phyloP scores from a whole-genome alignment of 2,888 invertebrate species.

The Andricus quercusramuli region DNA sequence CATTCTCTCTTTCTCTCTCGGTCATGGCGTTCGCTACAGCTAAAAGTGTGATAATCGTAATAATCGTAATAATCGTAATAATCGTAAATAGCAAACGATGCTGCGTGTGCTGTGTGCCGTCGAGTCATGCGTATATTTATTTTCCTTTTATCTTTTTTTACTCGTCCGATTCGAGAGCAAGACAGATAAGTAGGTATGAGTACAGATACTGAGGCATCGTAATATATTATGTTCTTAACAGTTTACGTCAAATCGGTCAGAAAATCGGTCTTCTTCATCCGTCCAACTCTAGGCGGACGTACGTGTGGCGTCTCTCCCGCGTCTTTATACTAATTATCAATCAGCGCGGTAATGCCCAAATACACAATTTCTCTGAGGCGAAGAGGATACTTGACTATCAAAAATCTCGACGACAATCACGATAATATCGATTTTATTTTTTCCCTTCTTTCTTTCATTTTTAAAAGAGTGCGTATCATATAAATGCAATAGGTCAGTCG shows the following conservation, averaged over 20 bases:
- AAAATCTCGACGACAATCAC: constrained; percentile 55
- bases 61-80: constrained; percentile 54
- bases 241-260: constrained; percentile 5
- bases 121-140: constrained; percentile 42
- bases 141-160: constrained; percentile 37
- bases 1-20: constrained; percentile 49
- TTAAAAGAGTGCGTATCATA: constrained; percentile 49
- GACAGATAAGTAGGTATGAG: constrained; percentile 53
- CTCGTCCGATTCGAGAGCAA: constrained; percentile 55
- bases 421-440: constrained; percentile 47
- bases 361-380: background rate
- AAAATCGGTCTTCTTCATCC: background rate
- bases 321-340: constrained; percentile 7
- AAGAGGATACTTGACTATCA: background rate
- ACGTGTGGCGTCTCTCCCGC: constrained; percentile 12
- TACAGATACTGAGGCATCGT: constrained; percentile 52
- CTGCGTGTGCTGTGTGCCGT: constrained; percentile 54
- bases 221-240: constrained; percentile 55
- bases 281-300: background rate
- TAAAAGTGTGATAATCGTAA: constrained; percentile 55
- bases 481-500: constrained; percentile 59
- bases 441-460: constrained; percentile 3
- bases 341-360: constrained; percentile 54
- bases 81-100: constrained; percentile 57
- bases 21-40: constrained; percentile 47